Evolutionary conservation across 2,113 vertebrate genomes (phyloP).

Genomic region (Paramisgurnus dabryanus): DNA sequence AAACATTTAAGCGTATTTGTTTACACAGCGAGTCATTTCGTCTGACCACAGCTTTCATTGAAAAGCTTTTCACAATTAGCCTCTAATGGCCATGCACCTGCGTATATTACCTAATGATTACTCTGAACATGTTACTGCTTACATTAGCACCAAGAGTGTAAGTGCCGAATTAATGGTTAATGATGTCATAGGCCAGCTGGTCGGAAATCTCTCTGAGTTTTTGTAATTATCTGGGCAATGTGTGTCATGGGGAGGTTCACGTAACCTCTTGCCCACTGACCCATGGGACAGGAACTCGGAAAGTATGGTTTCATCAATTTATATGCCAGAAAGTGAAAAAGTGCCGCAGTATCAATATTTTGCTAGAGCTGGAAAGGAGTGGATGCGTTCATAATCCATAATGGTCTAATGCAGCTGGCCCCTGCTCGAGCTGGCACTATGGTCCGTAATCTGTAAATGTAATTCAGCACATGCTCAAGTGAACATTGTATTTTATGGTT

Average conservation of each 20-base stretch:
- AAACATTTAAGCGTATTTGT: slow-evolving; percentile 28
- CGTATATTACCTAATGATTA: slow-evolving; percentile 40
- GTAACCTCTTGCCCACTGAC: slow-evolving; percentile 2
- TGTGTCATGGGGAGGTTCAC: slow-evolving; percentile 3
- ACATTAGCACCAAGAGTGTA: slow-evolving; percentile 22
- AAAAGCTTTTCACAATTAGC: slow-evolving; percentile 41
- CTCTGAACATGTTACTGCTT: slow-evolving; percentile 35
- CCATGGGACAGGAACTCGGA: neutral
- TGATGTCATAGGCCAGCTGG: slow-evolving; percentile 43
- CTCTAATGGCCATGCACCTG: slow-evolving; percentile 40
- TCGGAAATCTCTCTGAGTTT: slow-evolving; percentile 7
- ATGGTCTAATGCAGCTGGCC: slow-evolving; percentile 41
- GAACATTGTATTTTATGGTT: slow-evolving; percentile 64
- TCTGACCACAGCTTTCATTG: slow-evolving; percentile 24
- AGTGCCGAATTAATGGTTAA: slow-evolving; percentile 32
- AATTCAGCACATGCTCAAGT: slow-evolving; percentile 65
- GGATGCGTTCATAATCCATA: slow-evolving; percentile 57
- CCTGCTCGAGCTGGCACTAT: slow-evolving; percentile 38
- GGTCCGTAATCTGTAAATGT: slow-evolving; percentile 57
- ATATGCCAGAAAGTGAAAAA: neutral
- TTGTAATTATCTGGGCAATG: slow-evolving; percentile 6
- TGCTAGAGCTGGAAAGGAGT: slow-evolving; percentile 6
- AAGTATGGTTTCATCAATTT: slow-evolving; percentile 56
- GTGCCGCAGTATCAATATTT: slow-evolving; percentile 61
- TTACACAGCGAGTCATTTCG: slow-evolving; percentile 31